Evolutionary conservation across 2,113 vertebrate species (phyloP).

Genomic region (Alouatta palliata): DNA sequence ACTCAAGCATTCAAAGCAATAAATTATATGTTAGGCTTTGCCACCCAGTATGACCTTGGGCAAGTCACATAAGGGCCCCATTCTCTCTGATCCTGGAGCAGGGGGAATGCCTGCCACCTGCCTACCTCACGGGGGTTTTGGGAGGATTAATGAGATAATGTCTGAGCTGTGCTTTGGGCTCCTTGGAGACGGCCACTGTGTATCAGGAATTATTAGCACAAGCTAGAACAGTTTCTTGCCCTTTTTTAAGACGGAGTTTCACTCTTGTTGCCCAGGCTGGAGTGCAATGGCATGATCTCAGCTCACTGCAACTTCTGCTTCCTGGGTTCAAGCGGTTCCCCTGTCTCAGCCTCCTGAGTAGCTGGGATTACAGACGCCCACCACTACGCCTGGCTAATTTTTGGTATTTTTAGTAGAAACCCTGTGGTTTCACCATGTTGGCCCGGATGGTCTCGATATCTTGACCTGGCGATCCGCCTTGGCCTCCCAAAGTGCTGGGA

Average conservation of each 20-base stretch:
- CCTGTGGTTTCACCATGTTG: too few relatives aligned
- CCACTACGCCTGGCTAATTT: too few relatives aligned
- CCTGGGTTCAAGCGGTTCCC: too few relatives aligned
- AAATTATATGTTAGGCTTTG: slow-evolving; percentile 46
- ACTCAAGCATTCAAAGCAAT: slow-evolving; percentile 49
- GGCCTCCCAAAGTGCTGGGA: too few relatives aligned
- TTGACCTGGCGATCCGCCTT: too few relatives aligned
- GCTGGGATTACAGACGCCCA: too few relatives aligned
- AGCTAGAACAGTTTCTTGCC: slow-evolving; percentile 43
- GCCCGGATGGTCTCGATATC: too few relatives aligned
- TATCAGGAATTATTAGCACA: slow-evolving; percentile 57
- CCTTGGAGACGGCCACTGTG: slow-evolving; percentile 45
- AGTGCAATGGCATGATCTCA: too few relatives aligned
- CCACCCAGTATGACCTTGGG: slow-evolving; percentile 45
- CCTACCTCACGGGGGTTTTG: slow-evolving; percentile 34
- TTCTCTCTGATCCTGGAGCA: slow-evolving; percentile 55
- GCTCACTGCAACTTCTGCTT: too few relatives aligned
- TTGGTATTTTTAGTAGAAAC: too few relatives aligned
- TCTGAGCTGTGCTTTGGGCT: slow-evolving; percentile 36
- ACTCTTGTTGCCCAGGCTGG: too few relatives aligned
- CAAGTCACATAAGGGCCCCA: slow-evolving; percentile 18
- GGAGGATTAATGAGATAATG: slow-evolving; percentile 61
- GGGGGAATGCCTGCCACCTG: slow-evolving; percentile 64
- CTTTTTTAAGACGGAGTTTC: neutral
- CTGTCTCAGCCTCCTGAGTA: too few relatives aligned